These are phyloP conservation scores for Zoanthus solanderi DNA, from an alignment of 92 coral and sea anemone genomes.

Conservation along the genomic window DNA sequence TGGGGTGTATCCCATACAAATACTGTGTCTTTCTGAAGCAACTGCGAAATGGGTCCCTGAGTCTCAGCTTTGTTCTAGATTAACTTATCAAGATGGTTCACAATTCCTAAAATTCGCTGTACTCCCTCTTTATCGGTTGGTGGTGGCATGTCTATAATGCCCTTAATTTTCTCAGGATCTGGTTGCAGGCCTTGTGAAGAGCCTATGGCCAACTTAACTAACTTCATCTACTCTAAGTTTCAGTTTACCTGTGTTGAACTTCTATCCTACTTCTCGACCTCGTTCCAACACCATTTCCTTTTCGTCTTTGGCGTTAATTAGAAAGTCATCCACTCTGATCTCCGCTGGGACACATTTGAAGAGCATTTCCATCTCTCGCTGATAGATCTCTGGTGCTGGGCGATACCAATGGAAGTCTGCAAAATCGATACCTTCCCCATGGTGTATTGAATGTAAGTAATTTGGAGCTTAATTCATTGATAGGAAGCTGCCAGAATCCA, in stretches of 20 bases:
- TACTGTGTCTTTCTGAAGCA: too few species aligned
- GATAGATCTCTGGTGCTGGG: not conserved
- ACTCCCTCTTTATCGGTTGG: conserved; percentile 55
- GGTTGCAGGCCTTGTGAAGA: conserved; percentile 2
- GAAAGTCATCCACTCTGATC: not conserved
- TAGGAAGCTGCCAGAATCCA: not conserved
- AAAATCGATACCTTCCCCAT: not conserved
- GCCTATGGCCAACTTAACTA: too few species aligned
- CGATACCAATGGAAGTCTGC: not conserved
- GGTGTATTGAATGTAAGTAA: not conserved
- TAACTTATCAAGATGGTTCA: too few species aligned
- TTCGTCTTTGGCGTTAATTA: not conserved
- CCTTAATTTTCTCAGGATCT: not conserved
- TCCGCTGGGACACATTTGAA: not conserved
- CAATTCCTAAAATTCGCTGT: conserved; percentile 21
- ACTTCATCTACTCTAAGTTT: too few species aligned
- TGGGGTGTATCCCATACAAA: too few species aligned
- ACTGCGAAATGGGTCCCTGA: too few species aligned
- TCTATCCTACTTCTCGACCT: not conserved
- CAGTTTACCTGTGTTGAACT: not conserved
- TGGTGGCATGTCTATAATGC: too few species aligned
- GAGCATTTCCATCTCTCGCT: not conserved
- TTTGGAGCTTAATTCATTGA: not conserved
- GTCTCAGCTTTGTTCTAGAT: too few species aligned
- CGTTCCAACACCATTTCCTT: not conserved